Base-by-base conservation (phyloP, 1,140 invertebrate species). In the Anadara kagoshimensis region DNA sequence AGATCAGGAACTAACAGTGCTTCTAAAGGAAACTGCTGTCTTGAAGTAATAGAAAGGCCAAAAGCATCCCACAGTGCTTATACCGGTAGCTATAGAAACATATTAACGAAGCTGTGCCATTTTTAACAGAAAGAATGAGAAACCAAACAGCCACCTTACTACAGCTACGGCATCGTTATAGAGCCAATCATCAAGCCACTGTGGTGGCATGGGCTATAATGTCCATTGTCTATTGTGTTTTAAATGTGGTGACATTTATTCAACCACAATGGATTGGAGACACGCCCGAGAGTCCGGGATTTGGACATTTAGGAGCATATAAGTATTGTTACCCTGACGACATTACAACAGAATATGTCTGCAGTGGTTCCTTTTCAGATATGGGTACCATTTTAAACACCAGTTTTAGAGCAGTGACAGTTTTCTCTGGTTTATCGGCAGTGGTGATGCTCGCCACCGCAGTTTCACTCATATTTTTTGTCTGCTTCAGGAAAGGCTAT, bases 131-230 rank as follows among this genome's bases (percentile, higher is more conserved):
- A 44, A 69, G 45, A 16, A 75, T 75, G 73, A 63, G 59, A 29
- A 58, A 69, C 12, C 66, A 75, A 51, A 44, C 58, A 11, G 73
- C 69, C 47, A 75, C 65, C 43, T 51, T 75, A 41, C 69, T 75
- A 26, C 66, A 65, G 49, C 69, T 56, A 47, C 66, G 66, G 14
- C 69, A 69, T 44, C 66, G 66, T 29, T 75, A 69, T 57, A 75
- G 69, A 51, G 69, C 69, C 53, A 75, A 75, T 56, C 73, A 75
- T 62, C 96, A 96, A 73, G 96, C 97, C 49, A 96, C 98, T 68
- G 97, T 95, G 53, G 95, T 99, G n/a, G 91, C 98, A 59, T 98
- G 97, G 97, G 96, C 94, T 29, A 95, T 98, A 78, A 97, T 98
- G 87, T 90, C 96, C 59, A 95, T 98, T 83, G 98, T 96, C 89